Evolutionary conservation across 2,113 vertebrate genomes (phyloP).

Genomic region (Hemicordylus capensis): DNA sequence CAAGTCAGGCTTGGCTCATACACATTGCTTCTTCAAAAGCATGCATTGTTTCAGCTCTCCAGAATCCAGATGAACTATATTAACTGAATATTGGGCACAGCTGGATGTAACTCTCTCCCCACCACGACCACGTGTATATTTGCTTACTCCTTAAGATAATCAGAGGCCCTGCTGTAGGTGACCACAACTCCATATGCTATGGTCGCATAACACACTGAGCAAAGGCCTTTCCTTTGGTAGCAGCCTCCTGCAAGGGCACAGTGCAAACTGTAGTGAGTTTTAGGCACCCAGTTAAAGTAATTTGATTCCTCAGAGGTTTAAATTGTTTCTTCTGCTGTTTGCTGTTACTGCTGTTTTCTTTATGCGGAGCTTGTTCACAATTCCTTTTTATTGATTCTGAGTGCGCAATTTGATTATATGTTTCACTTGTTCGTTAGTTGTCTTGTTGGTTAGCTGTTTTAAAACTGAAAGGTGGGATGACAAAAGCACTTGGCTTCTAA

Average conservation of each 20-base stretch:
- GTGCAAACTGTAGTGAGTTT: too few relatives aligned
- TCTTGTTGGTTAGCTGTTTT: neutral
- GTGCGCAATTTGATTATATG: neutral
- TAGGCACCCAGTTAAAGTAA: neutral
- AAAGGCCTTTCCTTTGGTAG: neutral
- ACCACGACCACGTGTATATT: neutral
- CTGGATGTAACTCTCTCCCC: neutral
- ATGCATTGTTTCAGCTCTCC: neutral
- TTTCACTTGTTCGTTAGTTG: neutral
- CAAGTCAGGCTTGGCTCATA: neutral
- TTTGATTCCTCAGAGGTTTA: neutral
- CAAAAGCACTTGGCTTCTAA: neutral
- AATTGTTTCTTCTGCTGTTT: neutral
- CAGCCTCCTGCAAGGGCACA: neutral
- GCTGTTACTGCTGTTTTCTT: neutral
- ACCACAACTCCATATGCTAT: too few relatives aligned
- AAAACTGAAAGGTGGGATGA: neutral
- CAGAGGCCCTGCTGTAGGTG: neutral
- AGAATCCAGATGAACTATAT: neutral
- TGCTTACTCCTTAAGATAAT: neutral
- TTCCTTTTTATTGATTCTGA: neutral
- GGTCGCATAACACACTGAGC: too few relatives aligned
- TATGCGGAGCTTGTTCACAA: neutral
- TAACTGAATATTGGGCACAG: neutral
- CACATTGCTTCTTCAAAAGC: neutral